Evolutionary conservation across 2,888 invertebrate genomes (phyloP).

Genomic region (Atherix ibis): DNA sequence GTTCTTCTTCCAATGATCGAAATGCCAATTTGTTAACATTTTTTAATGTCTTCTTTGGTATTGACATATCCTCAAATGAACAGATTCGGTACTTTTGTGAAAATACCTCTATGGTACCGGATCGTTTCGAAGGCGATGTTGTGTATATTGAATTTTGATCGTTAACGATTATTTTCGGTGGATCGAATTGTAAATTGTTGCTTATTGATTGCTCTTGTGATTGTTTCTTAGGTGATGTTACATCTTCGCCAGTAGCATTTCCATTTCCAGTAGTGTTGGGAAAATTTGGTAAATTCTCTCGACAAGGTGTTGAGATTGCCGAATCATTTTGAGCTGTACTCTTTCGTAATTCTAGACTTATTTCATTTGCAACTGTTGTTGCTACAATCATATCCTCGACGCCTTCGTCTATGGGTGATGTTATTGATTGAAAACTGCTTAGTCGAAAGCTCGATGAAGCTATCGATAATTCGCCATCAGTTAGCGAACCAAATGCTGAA

Average conservation of each 20-base stretch:
- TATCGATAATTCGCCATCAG: constrained; percentile 32
- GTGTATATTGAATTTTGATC: constrained; percentile 33
- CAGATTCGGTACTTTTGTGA: constrained; percentile 33
- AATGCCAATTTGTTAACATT: constrained; percentile 30
- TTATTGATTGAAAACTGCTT: constrained; percentile 32
- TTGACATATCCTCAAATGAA: constrained; percentile 33
- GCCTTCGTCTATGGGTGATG: constrained; percentile 33
- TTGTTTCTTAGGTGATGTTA: constrained; percentile 26
- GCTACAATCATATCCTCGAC: constrained; percentile 31
- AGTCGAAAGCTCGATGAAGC: constrained; percentile 31
- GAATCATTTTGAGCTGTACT: constrained; percentile 21
- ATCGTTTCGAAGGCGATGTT: constrained; percentile 32
- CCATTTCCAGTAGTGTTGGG: constrained; percentile 27
- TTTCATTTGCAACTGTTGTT: constrained; percentile 26
- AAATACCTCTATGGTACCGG: constrained; percentile 32
- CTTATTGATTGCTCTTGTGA: constrained; percentile 21
- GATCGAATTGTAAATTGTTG: constrained; percentile 26
- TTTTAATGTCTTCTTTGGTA: constrained; percentile 23
- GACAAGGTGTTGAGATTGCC: constrained; percentile 29
- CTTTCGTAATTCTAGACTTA: constrained; percentile 23
- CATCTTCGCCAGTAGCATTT: constrained; percentile 18
- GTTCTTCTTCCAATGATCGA: constrained; percentile 31
- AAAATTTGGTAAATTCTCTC: constrained; percentile 28
- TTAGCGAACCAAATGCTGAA: constrained; percentile 32
- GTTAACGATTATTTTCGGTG: constrained; percentile 32